A percentile compares a stretch with the other conserved stretches of the same genome.
Conservation (phyloP, 2,113 vertebrate genomes). For the Lampris megalopsis region DNA sequence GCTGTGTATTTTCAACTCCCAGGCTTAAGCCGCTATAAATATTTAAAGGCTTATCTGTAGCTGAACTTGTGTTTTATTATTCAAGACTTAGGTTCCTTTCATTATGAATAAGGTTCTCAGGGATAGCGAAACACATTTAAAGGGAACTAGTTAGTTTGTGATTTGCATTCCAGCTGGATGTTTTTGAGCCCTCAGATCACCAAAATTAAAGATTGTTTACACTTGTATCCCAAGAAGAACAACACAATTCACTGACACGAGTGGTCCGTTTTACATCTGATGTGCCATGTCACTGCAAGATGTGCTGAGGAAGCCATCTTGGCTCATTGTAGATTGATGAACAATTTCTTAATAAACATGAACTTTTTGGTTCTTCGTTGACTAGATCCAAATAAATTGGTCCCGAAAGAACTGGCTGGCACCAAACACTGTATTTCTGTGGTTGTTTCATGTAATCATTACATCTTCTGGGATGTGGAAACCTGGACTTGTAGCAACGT, state of each 20-base stretch:
- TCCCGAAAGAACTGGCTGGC: conserved; percentile 43
- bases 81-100: conserved; percentile 72
- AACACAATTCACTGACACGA: conserved; percentile 22
- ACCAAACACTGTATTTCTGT: conserved; percentile 33
- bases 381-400: conserved; percentile 14
- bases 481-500: conserved; percentile 4
- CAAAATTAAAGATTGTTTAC: conserved; percentile 73
- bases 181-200: conserved; percentile 51
- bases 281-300: conserved; percentile 37
- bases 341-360: conserved; percentile 18
- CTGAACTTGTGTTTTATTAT: conserved; percentile 76
- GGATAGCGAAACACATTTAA: conserved; percentile 81
- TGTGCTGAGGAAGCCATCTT: conserved; percentile 25
- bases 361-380: conserved; percentile 27
- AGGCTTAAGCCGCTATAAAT: conserved; percentile 60
- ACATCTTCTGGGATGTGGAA: conserved; percentile 14
- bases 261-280: conserved; percentile 40
- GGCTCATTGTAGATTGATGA: conserved; percentile 50
- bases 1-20: conserved; percentile 52
- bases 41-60: conserved; percentile 75
- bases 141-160: conserved; percentile 71
- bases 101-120: conserved; percentile 83
- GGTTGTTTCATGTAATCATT: conserved; percentile 12
- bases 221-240: conserved; percentile 53
- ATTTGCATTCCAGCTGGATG: conserved; percentile 72